Base-by-base conservation (phyloP, 2,888 invertebrate genomes). In the Erpobdella octoculata region DNA sequence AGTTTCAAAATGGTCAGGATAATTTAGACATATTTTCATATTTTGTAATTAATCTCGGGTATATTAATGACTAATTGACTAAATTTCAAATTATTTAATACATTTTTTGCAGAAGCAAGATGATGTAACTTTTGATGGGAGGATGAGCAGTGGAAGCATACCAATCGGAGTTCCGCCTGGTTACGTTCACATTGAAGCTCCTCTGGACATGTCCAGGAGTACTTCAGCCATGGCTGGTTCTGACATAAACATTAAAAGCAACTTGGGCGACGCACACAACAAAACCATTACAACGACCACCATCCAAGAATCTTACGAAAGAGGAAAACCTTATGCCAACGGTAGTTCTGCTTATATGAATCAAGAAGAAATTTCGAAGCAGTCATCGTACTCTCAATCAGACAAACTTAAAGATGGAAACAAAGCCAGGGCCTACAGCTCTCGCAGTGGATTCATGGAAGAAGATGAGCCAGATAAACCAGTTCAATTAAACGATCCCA, bases 181-280 rank as follows among this genome's bases (percentile, higher is more conserved):
- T 1, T 68, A 68, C 46, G 72, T 72, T 4, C 70, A 72, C 70
- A 72, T 72, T 41, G 72, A 72, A 48, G 72, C 72, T 15, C 70
- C 72, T 15, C 65, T 72, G 25, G 61, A 37, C n/a, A 46, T 35
- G 6, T 66, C 66, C 28, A 37, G 71, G 41, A 71, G 67, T 59
- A 41, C 67, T 18, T 71, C 71, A 21, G 71, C 71, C 15, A 36
- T 71, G 15, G 71, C 58, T 5, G n/a, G 36, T 4, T 8, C 33
- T 12, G 58, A 58, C 36, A n/a, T n/a, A n/a, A n/a, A n/a, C n/a
- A n/a, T n/a, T n/a, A 58, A 53, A 9, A 2, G 35, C 9, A 46
- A 53, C 18, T 21, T 36, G 33, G 31, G 58, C 4, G 18, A 65
- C 8, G 35, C 37, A 65, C n/a, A n/a, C n/a, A 6, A 53, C 21